Percentiles rank a stretch among this genome's conserved stretches.
These are phyloP conservation scores for Chrysotoxum bicinctum DNA, from an alignment of 2,888 invertebrate genomes.

Conservation along the genomic window DNA sequence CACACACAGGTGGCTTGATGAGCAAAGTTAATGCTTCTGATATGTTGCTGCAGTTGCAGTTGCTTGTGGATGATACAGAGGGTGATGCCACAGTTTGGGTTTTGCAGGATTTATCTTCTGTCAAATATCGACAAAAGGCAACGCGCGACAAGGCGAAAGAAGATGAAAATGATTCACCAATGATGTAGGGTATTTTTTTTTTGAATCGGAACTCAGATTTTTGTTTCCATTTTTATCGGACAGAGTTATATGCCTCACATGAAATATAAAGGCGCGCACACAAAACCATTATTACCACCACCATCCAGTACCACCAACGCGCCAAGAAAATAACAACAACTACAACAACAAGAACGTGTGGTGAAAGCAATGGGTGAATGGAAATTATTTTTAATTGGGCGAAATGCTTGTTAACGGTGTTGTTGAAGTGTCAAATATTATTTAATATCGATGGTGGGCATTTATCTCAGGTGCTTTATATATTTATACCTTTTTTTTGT, in stretches of 20 bases:
- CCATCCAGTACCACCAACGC: neutral
- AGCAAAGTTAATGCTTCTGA: conserved; percentile 55
- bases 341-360: conserved; percentile 5
- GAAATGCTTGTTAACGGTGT: conserved; percentile 73
- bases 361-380: conserved; percentile 55
- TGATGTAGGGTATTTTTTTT: conserved; percentile 21
- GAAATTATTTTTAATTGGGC: conserved; percentile 73
- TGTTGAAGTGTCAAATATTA: conserved; percentile 73
- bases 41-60: neutral
- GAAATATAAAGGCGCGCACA: conserved; percentile 35
- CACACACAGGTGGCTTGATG: conserved; percentile 24
- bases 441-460: conserved; percentile 72
- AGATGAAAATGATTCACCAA: conserved; percentile 49
- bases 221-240: conserved; percentile 38
- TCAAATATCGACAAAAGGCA: neutral
- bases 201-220: conserved; percentile 2
- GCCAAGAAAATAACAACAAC: conserved; percentile 20
- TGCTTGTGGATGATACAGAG: conserved; percentile 22
- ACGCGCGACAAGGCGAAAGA: conserved; percentile 28
- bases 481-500: neutral
- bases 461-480: conserved; percentile 58
- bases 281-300: conserved; percentile 36
- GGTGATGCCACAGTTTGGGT: conserved; percentile 60
- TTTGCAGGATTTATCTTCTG: conserved; percentile 47
- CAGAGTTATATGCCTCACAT: conserved; percentile 33